A percentile compares a stretch with the other conserved stretches of the same genome.
phyloP scores from a whole-genome alignment of 1,140 invertebrate species.

The Drosophila burlai region DNA sequence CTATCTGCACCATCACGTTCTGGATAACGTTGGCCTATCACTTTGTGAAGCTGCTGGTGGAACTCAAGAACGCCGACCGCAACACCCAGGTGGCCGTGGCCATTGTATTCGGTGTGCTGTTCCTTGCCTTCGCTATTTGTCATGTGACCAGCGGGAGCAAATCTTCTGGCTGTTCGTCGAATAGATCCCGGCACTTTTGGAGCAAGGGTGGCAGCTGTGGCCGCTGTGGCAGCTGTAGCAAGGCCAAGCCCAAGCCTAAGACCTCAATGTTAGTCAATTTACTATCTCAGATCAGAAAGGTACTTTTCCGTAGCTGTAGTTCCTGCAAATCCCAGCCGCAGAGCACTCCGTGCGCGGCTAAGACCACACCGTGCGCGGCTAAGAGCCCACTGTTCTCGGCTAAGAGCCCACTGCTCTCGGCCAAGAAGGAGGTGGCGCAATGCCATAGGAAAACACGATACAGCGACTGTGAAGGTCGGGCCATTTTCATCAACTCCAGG shows the following conservation, averaged over 20 bases:
- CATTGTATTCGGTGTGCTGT: conserved; percentile 33
- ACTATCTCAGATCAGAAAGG: conserved; percentile 1
- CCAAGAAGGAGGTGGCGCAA: neutral
- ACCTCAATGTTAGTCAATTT: neutral
- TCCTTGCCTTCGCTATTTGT: conserved; percentile 54
- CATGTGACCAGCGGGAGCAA: conserved; percentile 29
- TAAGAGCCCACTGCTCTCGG: too few species aligned
- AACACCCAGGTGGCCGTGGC: conserved; percentile 56
- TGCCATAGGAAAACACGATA: conserved; percentile 12
- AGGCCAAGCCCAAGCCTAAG: neutral
- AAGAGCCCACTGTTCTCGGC: too few species aligned
- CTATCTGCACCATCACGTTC: conserved; percentile 68
- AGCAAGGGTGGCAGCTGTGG: neutral
- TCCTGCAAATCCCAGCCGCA: neutral
- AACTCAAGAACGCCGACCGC: conserved; percentile 62
- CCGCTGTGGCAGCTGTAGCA: too few species aligned
- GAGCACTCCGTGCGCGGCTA: neutral
- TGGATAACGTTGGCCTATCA: conserved; percentile 66
- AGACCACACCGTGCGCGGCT: too few species aligned
- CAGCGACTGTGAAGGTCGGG: conserved; percentile 60
- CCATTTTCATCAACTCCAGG: conserved; percentile 60
- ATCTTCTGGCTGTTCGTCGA: neutral
- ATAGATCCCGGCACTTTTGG: neutral
- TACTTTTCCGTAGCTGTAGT: neutral
- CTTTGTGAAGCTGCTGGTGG: conserved; percentile 40